A percentile compares a stretch with the other conserved stretches of the same genome.
phyloP scores from a whole-genome alignment of 2,888 invertebrate genomes.

The Petrolisthes manimaculis region DNA sequence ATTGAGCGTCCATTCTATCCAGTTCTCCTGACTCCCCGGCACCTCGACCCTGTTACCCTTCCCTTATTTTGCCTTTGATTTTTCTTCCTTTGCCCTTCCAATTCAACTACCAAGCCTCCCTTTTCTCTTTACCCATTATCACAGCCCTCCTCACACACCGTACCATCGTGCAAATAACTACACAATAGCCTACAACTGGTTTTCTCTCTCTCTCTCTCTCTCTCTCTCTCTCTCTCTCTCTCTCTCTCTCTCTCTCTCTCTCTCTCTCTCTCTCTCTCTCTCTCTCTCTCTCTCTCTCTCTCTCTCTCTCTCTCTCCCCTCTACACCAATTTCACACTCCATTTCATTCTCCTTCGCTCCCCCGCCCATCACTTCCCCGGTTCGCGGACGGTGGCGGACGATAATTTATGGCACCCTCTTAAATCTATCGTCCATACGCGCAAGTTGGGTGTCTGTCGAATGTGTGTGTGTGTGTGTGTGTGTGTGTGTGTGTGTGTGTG shows the following conservation, averaged over 20 bases:
- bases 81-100: too few species aligned
- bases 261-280: slow-evolving; percentile 6
- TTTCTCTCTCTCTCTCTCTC: slow-evolving; percentile 11
- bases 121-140: too few species aligned
- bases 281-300: slow-evolving; percentile 3
- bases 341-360: neutral
- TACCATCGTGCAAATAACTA: too few species aligned
- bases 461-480: neutral
- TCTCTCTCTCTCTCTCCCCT: neutral
- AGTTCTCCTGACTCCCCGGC: too few species aligned
- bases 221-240: neutral
- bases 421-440: neutral
- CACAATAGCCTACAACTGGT: neutral
- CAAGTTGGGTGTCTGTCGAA: neutral
- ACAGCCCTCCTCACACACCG: too few species aligned
- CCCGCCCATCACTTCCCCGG: neutral
- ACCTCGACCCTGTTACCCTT: too few species aligned
- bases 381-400: neutral
- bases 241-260: slow-evolving; percentile 14
- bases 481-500: slow-evolving; percentile 1
- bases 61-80: too few species aligned
- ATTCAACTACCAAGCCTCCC: too few species aligned
- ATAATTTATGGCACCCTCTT: neutral
- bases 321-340: neutral
- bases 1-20: too few species aligned